Conservation (phyloP, 2,888 invertebrate species). For the Euphydryas editha region DNA sequence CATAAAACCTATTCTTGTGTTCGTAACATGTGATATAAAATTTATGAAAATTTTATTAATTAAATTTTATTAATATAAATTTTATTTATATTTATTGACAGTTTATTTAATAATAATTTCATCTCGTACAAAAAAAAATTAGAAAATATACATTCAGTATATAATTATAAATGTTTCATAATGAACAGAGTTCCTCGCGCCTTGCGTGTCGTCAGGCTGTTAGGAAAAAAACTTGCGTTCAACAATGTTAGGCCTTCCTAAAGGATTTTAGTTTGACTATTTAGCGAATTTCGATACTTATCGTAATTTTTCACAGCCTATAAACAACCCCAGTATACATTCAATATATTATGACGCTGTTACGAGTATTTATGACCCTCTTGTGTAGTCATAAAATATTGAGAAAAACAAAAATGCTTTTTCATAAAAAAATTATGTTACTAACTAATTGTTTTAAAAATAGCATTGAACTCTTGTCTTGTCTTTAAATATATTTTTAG, state of each 20-base stretch:
- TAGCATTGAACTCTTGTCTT: no score
- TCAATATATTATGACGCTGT: background rate
- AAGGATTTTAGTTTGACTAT: slow-evolving; percentile 8
- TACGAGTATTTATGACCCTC: background rate
- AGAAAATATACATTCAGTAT: background rate
- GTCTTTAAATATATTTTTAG: no score
- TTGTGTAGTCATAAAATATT: background rate
- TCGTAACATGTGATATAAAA: no score
- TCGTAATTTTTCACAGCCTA: slow-evolving; percentile 6
- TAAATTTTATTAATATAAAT: no score
- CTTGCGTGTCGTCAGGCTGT: slow-evolving; percentile 25
- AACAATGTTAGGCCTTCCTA: slow-evolving; percentile 10
- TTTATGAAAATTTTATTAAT: no score
- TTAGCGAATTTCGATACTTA: slow-evolving; percentile 20
- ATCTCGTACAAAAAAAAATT: slow-evolving; percentile 3
- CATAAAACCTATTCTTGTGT: no score
- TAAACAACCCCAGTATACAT: background rate
- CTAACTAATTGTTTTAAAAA: no score
- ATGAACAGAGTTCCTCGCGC: slow-evolving; percentile 20
- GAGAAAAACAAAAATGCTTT: background rate
- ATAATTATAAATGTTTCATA: slow-evolving; percentile 7
- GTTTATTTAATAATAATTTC: background rate
- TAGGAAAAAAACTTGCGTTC: slow-evolving; percentile 12
- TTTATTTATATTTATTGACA: background rate
- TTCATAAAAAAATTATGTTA: background rate